Conservation (phyloP, 2,888 invertebrate genomes). For the Metopia argyrocephala region DNA sequence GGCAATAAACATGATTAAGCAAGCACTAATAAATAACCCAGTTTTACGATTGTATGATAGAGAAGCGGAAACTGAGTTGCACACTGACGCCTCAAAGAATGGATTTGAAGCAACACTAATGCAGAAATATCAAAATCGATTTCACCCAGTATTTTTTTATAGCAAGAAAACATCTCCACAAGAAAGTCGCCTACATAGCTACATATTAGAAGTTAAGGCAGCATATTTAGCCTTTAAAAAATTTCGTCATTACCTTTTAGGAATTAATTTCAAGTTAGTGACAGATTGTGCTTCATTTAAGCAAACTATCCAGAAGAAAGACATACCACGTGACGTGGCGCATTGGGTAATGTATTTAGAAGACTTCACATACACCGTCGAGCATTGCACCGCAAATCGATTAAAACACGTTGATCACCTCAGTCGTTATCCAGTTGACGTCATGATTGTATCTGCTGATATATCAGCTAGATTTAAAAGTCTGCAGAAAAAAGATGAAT, state of each 20-base stretch:
- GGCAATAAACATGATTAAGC: conserved; percentile 53
- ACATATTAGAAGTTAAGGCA: neutral
- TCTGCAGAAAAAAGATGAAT: too few species aligned
- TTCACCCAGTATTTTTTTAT: conserved; percentile 29
- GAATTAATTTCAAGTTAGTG: conserved; percentile 49
- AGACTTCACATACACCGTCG: conserved; percentile 65
- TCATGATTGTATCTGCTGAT: too few species aligned
- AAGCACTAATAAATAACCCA: conserved; percentile 36
- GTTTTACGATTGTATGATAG: conserved; percentile 57
- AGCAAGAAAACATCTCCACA: conserved; percentile 38
- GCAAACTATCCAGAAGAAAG: conserved; percentile 58
- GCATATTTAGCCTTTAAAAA: conserved; percentile 64
- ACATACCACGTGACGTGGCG: conserved; percentile 62
- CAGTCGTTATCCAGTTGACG: too few species aligned
- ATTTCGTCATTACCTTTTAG: conserved; percentile 68
- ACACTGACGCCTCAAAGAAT: conserved; percentile 61
- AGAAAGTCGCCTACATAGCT: conserved; percentile 58
- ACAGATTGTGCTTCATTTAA: conserved; percentile 63
- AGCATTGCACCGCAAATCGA: too few species aligned
- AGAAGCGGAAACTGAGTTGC: conserved; percentile 57
- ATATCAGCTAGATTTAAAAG: too few species aligned
- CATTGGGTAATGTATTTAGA: conserved; percentile 64
- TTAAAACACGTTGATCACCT: too few species aligned
- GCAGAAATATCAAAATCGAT: conserved; percentile 8
- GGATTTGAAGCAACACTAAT: conserved; percentile 57